These are phyloP conservation scores for Lagopus leucura DNA, from an alignment of 2,113 vertebrate genomes.

Conservation along the genomic window DNA sequence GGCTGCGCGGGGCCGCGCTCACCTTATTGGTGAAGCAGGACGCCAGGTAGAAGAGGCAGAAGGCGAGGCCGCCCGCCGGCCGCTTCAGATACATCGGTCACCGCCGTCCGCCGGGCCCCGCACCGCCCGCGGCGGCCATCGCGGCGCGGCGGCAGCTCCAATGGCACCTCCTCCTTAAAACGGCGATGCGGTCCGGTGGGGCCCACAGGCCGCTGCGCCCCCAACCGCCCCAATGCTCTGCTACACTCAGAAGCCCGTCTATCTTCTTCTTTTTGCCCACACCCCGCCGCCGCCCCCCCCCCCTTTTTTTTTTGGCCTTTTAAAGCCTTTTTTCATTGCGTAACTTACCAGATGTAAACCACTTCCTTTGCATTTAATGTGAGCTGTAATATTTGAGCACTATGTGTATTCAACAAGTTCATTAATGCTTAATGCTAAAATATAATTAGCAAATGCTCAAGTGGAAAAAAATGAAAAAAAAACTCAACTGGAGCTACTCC, in stretches of 20 bases:
- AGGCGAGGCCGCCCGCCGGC: slow-evolving; percentile 65
- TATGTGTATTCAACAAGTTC: neutral
- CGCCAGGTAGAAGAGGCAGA: slow-evolving; percentile 77
- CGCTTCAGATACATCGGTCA: slow-evolving; percentile 72
- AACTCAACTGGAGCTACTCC: neutral
- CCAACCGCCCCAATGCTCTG: neutral
- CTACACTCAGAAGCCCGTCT: neutral
- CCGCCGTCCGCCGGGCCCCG: neutral
- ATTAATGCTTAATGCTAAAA: neutral
- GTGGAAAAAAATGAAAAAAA: too few relatives aligned
- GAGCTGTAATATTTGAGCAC: neutral
- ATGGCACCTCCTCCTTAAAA: slow-evolving; percentile 65
- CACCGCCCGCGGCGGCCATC: neutral
- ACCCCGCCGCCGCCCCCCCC: too few relatives aligned
- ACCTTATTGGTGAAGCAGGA: slow-evolving; percentile 83
- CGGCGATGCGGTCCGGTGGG: neutral
- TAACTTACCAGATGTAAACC: neutral
- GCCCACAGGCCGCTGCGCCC: too few relatives aligned
- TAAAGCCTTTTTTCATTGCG: too few relatives aligned
- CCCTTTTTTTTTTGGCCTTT: too few relatives aligned
- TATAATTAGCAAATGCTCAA: neutral
- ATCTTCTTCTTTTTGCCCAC: too few relatives aligned
- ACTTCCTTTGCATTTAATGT: neutral
- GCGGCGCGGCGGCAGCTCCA: slow-evolving; percentile 18
- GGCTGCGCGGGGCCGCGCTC: neutral